These are phyloP conservation scores for Phrynocephalus versicolor DNA, from an alignment of 2,113 vertebrate genomes.

Conservation along the genomic window DNA sequence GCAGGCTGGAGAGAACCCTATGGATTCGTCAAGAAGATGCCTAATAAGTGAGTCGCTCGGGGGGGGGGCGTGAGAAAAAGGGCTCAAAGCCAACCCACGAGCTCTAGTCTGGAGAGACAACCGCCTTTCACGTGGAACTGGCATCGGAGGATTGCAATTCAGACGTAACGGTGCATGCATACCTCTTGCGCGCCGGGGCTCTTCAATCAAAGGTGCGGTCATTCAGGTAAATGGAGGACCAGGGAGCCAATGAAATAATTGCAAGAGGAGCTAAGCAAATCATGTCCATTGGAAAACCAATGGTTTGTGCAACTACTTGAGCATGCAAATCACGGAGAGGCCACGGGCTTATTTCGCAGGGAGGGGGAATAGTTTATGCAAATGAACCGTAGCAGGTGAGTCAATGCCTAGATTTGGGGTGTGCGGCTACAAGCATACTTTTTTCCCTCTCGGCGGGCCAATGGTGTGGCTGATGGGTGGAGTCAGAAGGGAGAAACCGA, in stretches of 20 bases:
- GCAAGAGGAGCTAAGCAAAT: slow-evolving; percentile 6
- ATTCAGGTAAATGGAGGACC: background rate
- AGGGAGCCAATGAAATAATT: background rate
- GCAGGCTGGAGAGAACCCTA: slow-evolving; percentile 18
- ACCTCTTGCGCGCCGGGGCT: background rate
- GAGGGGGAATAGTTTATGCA: slow-evolving; percentile 23
- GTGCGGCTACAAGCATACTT: slow-evolving; percentile 52
- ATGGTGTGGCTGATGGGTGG: slow-evolving; percentile 44
- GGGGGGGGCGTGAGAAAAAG: no score
- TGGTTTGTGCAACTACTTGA: background rate
- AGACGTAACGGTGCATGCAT: accelerated
- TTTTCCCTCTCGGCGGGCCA: slow-evolving; percentile 45
- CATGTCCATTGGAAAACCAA: background rate
- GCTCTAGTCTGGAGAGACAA: slow-evolving; percentile 18
- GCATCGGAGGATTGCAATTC: no score
- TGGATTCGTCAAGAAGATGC: background rate
- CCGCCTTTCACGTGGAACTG: background rate
- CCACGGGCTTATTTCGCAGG: background rate
- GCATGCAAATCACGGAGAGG: background rate
- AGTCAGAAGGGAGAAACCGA: slow-evolving; percentile 22
- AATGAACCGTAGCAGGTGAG: background rate
- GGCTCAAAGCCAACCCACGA: background rate
- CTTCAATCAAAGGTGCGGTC: background rate
- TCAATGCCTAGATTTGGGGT: background rate
- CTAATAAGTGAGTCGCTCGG: no score